phyloP scores from a whole-genome alignment of 2,797 vertebrate genomes.

The Arrhamphus sclerolepis region DNA sequence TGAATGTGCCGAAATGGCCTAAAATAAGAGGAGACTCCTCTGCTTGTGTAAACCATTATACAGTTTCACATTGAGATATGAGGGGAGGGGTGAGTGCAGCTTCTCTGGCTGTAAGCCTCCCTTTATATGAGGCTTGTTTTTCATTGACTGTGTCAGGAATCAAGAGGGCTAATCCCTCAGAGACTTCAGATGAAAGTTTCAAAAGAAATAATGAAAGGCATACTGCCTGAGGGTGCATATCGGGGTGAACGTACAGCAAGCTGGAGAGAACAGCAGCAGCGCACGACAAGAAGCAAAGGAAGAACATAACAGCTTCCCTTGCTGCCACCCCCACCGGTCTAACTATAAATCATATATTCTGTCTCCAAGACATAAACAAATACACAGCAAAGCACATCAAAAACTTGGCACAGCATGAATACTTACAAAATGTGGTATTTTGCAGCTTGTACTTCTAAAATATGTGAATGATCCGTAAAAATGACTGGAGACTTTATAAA shows the following conservation, averaged over 20 bases:
- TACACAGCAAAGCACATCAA: slow-evolving; percentile 70
- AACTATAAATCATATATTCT: slow-evolving; percentile 79
- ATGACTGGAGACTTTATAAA: slow-evolving; percentile 54
- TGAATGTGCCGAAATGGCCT: slow-evolving; percentile 20
- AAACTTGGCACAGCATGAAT: slow-evolving; percentile 76
- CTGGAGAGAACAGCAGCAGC: slow-evolving; percentile 72
- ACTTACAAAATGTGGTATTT: slow-evolving; percentile 65
- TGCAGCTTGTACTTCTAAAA: slow-evolving; percentile 64
- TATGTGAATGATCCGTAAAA: slow-evolving; percentile 70
- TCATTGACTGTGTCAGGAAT: slow-evolving; percentile 87
- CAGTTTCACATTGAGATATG: slow-evolving; percentile 56
- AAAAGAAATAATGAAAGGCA: slow-evolving; percentile 87
- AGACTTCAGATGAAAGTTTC: slow-evolving; percentile 87
- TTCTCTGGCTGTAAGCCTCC: slow-evolving; percentile 76
- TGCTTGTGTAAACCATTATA: slow-evolving; percentile 71
- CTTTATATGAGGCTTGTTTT: slow-evolving; percentile 84
- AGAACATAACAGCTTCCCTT: slow-evolving; percentile 78
- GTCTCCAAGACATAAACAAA: slow-evolving; percentile 80
- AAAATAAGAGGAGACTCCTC: slow-evolving; percentile 43
- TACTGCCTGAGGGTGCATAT: slow-evolving; percentile 82
- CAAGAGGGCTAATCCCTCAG: slow-evolving; percentile 86
- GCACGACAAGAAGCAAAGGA: slow-evolving; percentile 77
- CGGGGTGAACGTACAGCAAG: slow-evolving; percentile 81
- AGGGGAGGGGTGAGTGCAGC: slow-evolving; percentile 59
- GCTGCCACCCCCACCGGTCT: slow-evolving; percentile 77